A percentile compares a stretch with the other conserved stretches of the same genome.
phyloP scores from a whole-genome alignment of 2,113 vertebrate species.

The Nyctibius bracteatus region DNA sequence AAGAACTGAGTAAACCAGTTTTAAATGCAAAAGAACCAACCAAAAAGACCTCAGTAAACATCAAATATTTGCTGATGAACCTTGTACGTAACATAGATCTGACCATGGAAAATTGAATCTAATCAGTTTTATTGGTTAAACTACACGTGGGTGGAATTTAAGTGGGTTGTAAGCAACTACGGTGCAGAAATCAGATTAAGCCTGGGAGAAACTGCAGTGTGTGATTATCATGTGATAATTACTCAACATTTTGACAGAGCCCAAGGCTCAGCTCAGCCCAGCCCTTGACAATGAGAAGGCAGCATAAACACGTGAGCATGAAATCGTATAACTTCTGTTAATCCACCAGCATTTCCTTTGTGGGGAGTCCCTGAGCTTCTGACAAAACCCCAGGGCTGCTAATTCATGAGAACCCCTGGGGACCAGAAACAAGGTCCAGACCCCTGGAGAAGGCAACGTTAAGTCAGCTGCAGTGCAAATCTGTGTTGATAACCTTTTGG shows the following conservation, averaged over 20 bases:
- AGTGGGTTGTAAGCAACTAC: background rate
- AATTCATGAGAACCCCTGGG: background rate
- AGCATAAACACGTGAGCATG: background rate
- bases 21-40: background rate
- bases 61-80: background rate
- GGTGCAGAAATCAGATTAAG: conserved; percentile 44
- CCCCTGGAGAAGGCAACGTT: background rate
- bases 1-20: background rate
- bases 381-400: background rate
- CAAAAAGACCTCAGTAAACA: background rate
- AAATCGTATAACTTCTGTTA: background rate
- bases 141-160: conserved; percentile 14
- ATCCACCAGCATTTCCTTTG: background rate
- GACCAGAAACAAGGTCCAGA: background rate
- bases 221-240: conserved; percentile 52
- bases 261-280: conserved; percentile 34
- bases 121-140: conserved; percentile 5
- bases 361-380: background rate
- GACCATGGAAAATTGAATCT: conserved; percentile 18
- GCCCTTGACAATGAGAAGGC: conserved; percentile 13
- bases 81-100: background rate
- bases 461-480: background rate
- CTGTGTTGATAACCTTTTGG: background rate
- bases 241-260: conserved; percentile 53
- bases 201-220: conserved; percentile 24